Evolutionary conservation across 2,113 vertebrate species (phyloP), one percentile per base, ranked within the genome.

Genomic region (Oreochromis niloticus): DNA sequence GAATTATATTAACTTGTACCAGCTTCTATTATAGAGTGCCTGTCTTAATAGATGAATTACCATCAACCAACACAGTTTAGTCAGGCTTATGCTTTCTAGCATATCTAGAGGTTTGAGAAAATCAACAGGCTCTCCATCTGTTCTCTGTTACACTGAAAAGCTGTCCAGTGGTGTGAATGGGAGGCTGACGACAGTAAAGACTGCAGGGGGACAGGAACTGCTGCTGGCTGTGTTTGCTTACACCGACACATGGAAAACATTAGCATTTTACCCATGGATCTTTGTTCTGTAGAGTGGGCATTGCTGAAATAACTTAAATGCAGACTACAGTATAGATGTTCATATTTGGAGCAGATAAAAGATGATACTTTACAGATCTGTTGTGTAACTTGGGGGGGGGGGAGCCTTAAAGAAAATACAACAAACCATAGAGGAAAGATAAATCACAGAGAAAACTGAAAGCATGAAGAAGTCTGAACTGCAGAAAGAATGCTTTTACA

Each of bases 101-200:
- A 10, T 75, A 50, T 43, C 30, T 16, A 19, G 39, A 46, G 24
- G 4, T 12, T 81, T 57, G 41, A 73, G n/a, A 50, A 30, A 55
- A 63, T 12, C 55, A 56, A 22, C 61, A 52, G 75, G 39, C 30
- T 24, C 63, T 88, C 86, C 93, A 90, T 92, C 90, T 91, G 92
- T 86, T 92, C 54, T 61, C 14, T 34, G 55, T 92, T 91, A 91
- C 16, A 59, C 56, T 66, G 61, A 71, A 34, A 75, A 84, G 17
- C 82, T 89, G 82, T 81, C 7, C 13, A 34, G 19, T 24, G 8
- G 78, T 80, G 9, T 52, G 48, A 87, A 82, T 57, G 82, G 48
- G 59, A 83, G 79, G 59, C 73, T 3, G 32, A 87, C 1, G 4
- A 81, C 85, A 68, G 81, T 85, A 79, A 91, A 91, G 59, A 80